Evolutionary conservation across 2,113 vertebrate species (phyloP), one percentile per base, ranked within the genome.

Genomic region (Vanacampus margaritifer): DNA sequence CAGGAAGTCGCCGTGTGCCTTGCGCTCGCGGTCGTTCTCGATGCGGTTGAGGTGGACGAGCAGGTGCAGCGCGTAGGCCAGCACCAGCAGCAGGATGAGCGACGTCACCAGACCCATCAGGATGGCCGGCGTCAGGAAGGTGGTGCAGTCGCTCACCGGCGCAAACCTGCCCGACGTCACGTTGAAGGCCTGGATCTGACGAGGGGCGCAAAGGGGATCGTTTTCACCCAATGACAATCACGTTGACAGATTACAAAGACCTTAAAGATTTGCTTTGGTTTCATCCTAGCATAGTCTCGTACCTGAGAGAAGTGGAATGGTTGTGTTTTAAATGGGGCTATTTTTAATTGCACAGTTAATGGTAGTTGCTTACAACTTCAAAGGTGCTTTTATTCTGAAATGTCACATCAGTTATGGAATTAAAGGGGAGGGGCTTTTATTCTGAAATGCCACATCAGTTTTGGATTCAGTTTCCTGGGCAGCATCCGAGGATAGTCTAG

Each of bases 11-110:
- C 90, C 45, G 1, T 90, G 83, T 3, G 84, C 76, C 60, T 96
- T 94, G 85, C 90, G 89, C 26, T 95, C 92, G 0, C 94, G 94
- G 43, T 95, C 93, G 1, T 87, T 88, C 76, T 97, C 96, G 1
- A 97, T 94, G 58, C 92, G 92, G 64, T 95, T 95, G 75, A 98
- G 89, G 86, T 98, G 94, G 75, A 96, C 72, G 56, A 98, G 90
- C 94, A 96, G 94, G 82, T 98, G 95, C 67, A 98, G 90, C 35
- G 94, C 91, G 1, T 94, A 97, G 79, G 95, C 97, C 86, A 98
- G 88, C 26, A 95, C 95, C 68, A 98, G 88, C 64, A 98, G 88
- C 79, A 98, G 89, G 65, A 98, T 89, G 72, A 98, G 91, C 0
- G 95, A 97, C 45, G 91, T 93, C 53, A 94, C 90, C 76, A 97